Evolutionary conservation across 1,140 invertebrate species (phyloP), one percentile per base, ranked within the genome.

Genomic region (Drosophila ercepeae): DNA sequence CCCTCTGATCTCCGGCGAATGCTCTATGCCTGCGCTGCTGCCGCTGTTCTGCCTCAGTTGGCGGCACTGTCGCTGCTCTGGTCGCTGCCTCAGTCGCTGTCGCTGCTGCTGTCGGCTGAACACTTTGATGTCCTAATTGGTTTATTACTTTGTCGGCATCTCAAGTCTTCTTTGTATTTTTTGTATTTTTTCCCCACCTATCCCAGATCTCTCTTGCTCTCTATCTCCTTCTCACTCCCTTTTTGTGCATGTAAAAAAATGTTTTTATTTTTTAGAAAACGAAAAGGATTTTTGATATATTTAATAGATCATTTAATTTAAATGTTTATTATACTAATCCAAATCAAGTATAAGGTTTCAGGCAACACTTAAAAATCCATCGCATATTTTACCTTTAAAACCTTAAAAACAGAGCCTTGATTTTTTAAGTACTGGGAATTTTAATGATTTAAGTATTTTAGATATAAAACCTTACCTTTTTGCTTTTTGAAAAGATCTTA

Each of bases 131-230:
- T 86, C 82, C 82, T 86, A 86, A 86, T 86, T 86, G 82, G 82
- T 86, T 86, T 86, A 86, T 86, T 86, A 86, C 82, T 86, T 86
- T 86, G 82, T 86, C 82, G 82, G 82, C 82, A 88, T 86, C 82
- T 86, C 75, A 59, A 72, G 79, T 84, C 79, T 84, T 78, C 79
- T 84, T 84, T 74, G 68, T 65, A 51, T 74, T 72, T 53, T 50
- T 74, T 44, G 14, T 55, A 39, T 32, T 55, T 71, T 67, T 54
- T 52, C 60, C 61, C 55, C 58, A 64, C 27, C 55, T 64, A 64
- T 64, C 39, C 51, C 44, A 41, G 42, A 41, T 54, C 32, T 19
- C 39, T 71, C 34, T 59, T 13, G 5, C 13, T 14, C 13, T 16
- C n/a, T 16, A 13, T 39, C 36, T 39, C 36, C n/a, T 32, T 11